Base-by-base conservation (phyloP, 2,888 invertebrate species). In the Protonemura montana region DNA sequence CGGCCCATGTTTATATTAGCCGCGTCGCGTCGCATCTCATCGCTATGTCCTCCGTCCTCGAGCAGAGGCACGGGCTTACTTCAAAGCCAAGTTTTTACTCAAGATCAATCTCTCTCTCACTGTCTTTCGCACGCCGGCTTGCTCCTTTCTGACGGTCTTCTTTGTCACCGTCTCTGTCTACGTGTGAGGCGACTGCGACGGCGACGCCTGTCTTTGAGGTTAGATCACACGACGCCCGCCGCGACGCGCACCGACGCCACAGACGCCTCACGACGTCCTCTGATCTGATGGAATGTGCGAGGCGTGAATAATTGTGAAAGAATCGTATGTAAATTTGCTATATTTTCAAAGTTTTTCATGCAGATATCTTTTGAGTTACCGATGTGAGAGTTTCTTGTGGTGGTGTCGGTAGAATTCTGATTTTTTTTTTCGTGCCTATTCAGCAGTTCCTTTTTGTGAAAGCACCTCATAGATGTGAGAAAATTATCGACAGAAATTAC, bases 51-150 rank as follows among this genome's bases (percentile, higher is more conserved):
- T 5, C 21, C 59, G 59, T 59, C 59, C 59, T 81, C 27, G 25
- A n/a, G n/a, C 30, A 81, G 16, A 81, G 81, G 29, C 21, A 29
- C 2, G 29, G 30, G 81, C 30, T 86, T 83, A 86, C 87, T 86
- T 86, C 87, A 86, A 87, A 87, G 87, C 83, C 87, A 87, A 86
- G 86, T 86, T 87, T 86, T 87, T 87, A 86, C 85, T 86, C 86
- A 83, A 87, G 86, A 86, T 59, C 59, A 81, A 82, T 80, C 82
- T 82, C 85, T 86, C 87, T 87, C 77, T 85, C 59, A 7, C 59
- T 21, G 16, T 21, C 6, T 59, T 1, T 59, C 59, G 35, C 3
- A 10, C 35, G 5, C 35, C 35, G 35, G 35, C 5, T 35, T 10
- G 5, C 35, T 35, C 10, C 35, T 35, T 35, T 35, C 35, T 35